Evolutionary conservation across 2,888 invertebrate species (phyloP), one percentile per base, ranked within the genome.

Genomic region (Zaprionus bogoriensis): DNA sequence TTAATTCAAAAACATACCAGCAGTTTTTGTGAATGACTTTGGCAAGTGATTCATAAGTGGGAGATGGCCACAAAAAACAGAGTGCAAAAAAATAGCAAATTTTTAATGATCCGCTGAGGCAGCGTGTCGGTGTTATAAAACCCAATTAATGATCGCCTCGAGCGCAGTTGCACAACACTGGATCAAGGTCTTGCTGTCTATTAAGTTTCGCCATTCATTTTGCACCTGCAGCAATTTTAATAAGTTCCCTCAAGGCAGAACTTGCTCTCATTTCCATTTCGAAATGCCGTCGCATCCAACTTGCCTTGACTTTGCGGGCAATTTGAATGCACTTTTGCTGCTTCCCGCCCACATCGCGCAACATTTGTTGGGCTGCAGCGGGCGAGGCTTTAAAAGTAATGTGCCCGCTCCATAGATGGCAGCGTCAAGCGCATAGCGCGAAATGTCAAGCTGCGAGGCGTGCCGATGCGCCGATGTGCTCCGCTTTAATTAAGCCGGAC

Each of bases 281-380:
- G n/a, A n/a, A n/a, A 36, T 22, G 17, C 30, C 19, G 42, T 27
- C 25, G 9, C 39, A 51, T 44, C 27, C 46, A 48, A 19, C 32
- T 36, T 66, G 63, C 72, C 74, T 71, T 82, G 87, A 85, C 87
- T 83, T 84, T 85, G 87, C 67, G 75, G 77, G 74, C 80, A 66
- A 78, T 74, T 60, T 60, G 10, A 68, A 69, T 75, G 83, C 77
- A 81, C 58, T 73, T 79, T 39, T 77, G 69, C 66, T 63, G 74
- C 74, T 76, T 80, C 73, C 60, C 73, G 54, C 76, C 76, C 62
- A 64, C 77, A 51, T 17, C 7, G 12, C 27, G 3, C 27, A 14
- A 14, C 14, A 32, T 14, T 30, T 30, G 30, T 30, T 10, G 12
- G 30, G n/a, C 30, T 30, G 30, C 30, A 4, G 19, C n/a, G 6